Base-by-base conservation (phyloP, 2,797 vertebrate genomes). In the Microcaecilia unicolor region DNA sequence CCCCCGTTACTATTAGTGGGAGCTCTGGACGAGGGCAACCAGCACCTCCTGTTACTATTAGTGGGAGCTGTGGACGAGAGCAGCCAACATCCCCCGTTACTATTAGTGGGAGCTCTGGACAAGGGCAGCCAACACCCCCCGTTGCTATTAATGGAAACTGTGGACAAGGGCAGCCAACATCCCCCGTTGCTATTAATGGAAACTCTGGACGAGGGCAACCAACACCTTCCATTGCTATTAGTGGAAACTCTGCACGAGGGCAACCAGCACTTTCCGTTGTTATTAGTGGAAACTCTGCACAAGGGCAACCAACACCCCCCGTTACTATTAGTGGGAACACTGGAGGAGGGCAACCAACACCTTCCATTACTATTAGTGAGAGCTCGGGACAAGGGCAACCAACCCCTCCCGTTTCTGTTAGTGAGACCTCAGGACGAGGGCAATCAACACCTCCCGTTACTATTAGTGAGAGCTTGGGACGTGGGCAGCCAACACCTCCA, bases 101-200 rank as follows among this genome's bases (percentile, higher is more conserved):
- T 9, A 40, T 16, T 11, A 11, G 14, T 18, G 29, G 17, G 15
- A 25, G 13, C 18, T 37, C 6, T 10, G 36, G 31, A 4, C 4
- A 4, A 7, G 29, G 15, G 9, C 24, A 20, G n/a, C 18, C 16
- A 25, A 11, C 37, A 3, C 13, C 19, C 11, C n/a, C 37, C 17
- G 40, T 47, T 3, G 40, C 47, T 17, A 47, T 47, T 11, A 47
- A 47, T 10, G 44, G 47, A 18, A 44, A 47, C n/a, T n/a, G n/a
- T n/a, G 10, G 25, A 10, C 14, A 41, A 2, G 40, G 25, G n/a
- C 40, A 40, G 14, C 13, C 28, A 5, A 13, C 34, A 10, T 8
- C 36, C 19, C 44, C 26, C 6, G 19, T 15, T 14, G 20, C 23
- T 6, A 25, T 19, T 10, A 25, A 18, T 3, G 28, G 27, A 5